These are phyloP conservation scores for Alethe diademata DNA, from an alignment of 2,113 vertebrate genomes.

Conservation along the genomic window DNA sequence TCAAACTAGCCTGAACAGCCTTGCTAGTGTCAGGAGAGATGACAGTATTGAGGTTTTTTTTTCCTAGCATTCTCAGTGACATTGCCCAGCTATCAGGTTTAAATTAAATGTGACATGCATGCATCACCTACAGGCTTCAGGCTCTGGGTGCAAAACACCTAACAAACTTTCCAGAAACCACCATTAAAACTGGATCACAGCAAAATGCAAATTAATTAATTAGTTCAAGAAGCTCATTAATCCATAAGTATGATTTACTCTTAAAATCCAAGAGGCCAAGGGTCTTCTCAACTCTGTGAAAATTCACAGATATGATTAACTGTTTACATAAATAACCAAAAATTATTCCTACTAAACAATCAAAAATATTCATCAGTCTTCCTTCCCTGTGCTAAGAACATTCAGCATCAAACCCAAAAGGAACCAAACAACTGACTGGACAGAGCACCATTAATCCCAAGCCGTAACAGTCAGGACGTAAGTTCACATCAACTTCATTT, in stretches of 20 bases:
- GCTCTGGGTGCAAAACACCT: not conserved
- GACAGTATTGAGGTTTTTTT: not conserved
- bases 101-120: not conserved
- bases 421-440: not conserved
- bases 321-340: not conserved
- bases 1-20: not conserved
- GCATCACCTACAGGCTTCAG: not conserved
- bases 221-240: not conserved
- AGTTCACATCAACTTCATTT: not conserved
- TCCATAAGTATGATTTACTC: not conserved
- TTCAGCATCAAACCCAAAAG: not conserved
- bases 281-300: not conserved
- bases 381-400: not conserved
- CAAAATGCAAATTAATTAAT: not conserved
- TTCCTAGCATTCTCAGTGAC: not conserved
- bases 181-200: not conserved
- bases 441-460: not conserved
- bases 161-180: not conserved
- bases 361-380: not conserved
- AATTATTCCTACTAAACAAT: not conserved
- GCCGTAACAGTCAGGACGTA: fast-evolving
- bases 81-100: not conserved
- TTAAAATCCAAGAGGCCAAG: not conserved
- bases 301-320: not conserved
- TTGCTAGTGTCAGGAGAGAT: not conserved